These are phyloP conservation scores for Scaptomyza cyrtandrae DNA, from an alignment of 2,888 invertebrate species.

Conservation along the genomic window DNA sequence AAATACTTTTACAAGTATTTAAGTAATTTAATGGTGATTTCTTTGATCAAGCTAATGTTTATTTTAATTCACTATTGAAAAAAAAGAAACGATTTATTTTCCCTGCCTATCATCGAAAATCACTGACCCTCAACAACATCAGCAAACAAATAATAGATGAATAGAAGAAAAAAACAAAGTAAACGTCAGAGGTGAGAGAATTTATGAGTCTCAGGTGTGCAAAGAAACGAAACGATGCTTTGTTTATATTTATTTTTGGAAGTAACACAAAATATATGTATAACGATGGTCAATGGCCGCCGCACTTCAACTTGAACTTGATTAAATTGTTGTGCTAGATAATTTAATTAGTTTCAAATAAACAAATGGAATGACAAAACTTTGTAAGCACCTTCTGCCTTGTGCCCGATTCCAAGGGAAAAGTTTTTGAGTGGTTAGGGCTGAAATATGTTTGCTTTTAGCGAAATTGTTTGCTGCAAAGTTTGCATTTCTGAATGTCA, in stretches of 20 bases:
- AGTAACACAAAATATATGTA: conserved; percentile 26
- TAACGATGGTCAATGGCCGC: conserved; percentile 22
- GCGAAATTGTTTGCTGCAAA: conserved; percentile 46
- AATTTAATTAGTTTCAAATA: conserved; percentile 59
- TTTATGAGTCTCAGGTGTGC: conserved; percentile 68
- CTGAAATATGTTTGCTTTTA: conserved; percentile 30
- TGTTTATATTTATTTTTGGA: conserved; percentile 58
- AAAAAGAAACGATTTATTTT: background rate
- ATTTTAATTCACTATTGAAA: background rate
- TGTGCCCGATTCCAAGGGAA: background rate
- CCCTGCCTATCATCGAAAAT: background rate
- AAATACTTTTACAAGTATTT: background rate
- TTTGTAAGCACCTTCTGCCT: conserved; percentile 17
- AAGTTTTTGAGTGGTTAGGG: background rate
- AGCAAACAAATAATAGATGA: conserved; percentile 12
- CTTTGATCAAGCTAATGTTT: no score
- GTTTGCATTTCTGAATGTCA: conserved; percentile 34
- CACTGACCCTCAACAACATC: conserved; percentile 18
- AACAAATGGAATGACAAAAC: conserved; percentile 51
- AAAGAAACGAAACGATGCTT: conserved; percentile 38
- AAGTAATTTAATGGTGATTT: background rate
- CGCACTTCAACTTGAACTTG: conserved; percentile 72
- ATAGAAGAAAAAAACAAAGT: conserved; percentile 9
- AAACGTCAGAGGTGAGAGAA: conserved; percentile 44
- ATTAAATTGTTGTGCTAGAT: conserved; percentile 44